A percentile compares a stretch with the other conserved stretches of the same genome.
Evolutionary conservation across 2,113 vertebrate species (phyloP).

Genomic region (Spizaetus ornatus): DNA sequence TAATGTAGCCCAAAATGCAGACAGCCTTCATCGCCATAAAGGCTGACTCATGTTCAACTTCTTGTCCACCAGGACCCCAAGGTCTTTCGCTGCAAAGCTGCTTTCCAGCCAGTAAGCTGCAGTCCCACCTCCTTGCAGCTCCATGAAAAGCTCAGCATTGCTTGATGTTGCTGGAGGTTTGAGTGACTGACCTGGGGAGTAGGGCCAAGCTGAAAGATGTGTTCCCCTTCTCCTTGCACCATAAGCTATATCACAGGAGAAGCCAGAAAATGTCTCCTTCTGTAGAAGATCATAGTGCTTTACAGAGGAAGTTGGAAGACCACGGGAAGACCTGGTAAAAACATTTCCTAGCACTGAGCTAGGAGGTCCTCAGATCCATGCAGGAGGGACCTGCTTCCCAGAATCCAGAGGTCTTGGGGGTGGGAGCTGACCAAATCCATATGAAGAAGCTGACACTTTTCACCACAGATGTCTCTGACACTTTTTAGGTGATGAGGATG

Average conservation of each 20-base stretch:
- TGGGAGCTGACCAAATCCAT: background rate
- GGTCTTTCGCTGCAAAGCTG: background rate
- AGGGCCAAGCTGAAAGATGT: background rate
- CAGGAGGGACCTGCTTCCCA: background rate
- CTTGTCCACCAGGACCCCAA: background rate
- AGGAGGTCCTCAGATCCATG: background rate
- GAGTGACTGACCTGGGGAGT: background rate
- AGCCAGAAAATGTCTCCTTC: background rate
- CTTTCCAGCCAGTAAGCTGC: background rate
- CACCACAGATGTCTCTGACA: background rate
- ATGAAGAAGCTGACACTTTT: background rate
- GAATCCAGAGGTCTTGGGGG: background rate
- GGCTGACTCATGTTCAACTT: background rate
- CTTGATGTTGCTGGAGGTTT: background rate
- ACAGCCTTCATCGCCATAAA: background rate
- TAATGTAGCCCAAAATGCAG: background rate
- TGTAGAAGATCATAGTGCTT: background rate
- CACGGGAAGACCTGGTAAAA: background rate
- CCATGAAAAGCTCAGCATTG: background rate
- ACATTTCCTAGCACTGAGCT: background rate
- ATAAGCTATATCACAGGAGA: background rate
- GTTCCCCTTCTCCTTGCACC: background rate
- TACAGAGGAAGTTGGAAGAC: background rate
- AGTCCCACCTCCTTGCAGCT: background rate
- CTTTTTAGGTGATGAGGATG: background rate